Evolutionary conservation across 2,888 invertebrate genomes (phyloP).

Genomic region (Odontomyia ornata): DNA sequence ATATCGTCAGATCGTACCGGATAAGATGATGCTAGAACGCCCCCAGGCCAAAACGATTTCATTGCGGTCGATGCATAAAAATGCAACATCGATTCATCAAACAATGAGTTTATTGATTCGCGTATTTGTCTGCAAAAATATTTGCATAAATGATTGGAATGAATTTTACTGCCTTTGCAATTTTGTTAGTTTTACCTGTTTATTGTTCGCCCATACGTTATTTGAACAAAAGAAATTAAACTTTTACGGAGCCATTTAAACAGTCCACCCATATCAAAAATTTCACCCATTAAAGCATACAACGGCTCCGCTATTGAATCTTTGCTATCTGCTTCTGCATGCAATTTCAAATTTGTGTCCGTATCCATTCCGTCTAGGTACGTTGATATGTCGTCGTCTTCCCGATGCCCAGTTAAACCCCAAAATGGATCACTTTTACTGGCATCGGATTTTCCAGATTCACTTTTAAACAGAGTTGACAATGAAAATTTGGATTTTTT

Average conservation of each 20-base stretch:
- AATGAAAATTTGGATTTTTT: conserved; percentile 89
- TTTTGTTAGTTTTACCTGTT: conserved; percentile 81
- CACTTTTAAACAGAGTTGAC: conserved; percentile 86
- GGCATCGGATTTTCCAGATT: conserved; percentile 60
- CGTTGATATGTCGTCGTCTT: conserved; percentile 83
- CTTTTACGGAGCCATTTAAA: conserved; percentile 88
- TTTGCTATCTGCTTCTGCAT: conserved; percentile 71
- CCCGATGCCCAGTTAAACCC: conserved; percentile 69
- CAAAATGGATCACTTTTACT: conserved; percentile 60
- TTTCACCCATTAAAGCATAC: conserved; percentile 86
- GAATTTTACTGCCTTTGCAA: no score
- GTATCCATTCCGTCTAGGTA: conserved; percentile 75
- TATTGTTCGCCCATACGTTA: conserved; percentile 90
- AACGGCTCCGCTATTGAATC: conserved; percentile 91
- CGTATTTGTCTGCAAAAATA: conserved; percentile 76
- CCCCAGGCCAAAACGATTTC: conserved; percentile 91
- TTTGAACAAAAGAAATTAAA: conserved; percentile 89
- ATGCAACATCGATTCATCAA: conserved; percentile 90
- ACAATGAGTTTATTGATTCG: conserved; percentile 85
- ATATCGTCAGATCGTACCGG: conserved; percentile 69
- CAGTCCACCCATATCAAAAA: conserved; percentile 89
- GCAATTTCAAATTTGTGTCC: conserved; percentile 57
- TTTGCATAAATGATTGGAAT: neutral
- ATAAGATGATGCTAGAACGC: conserved; percentile 70
- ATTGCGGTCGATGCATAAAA: conserved; percentile 84